Evolutionary conservation across 2,888 invertebrate genomes (phyloP).

Genomic region (Amorpha juglandis): DNA sequence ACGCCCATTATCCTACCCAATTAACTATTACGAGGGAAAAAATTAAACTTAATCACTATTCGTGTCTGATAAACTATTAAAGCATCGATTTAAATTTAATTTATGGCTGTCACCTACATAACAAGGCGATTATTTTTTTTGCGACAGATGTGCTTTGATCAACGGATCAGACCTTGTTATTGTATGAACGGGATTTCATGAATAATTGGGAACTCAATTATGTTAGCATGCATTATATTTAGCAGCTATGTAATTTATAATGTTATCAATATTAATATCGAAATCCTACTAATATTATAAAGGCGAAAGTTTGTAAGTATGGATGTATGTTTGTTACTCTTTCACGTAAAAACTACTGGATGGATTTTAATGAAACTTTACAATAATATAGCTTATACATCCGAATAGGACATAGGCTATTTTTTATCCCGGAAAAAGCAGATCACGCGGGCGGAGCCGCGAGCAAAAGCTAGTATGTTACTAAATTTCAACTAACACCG

Average conservation of each 20-base stretch:
- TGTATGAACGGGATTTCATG: neutral
- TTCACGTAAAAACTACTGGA: no score
- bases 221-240: neutral
- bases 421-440: no score
- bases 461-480: no score
- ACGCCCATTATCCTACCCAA: conserved; percentile 16
- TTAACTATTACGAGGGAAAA: conserved; percentile 10
- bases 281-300: no score
- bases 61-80: conserved; percentile 15
- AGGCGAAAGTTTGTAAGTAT: no score
- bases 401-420: no score
- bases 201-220: neutral
- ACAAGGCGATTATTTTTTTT: conserved; percentile 10
- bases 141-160: conserved; percentile 15
- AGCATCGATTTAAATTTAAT: conserved; percentile 12
- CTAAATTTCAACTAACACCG: no score
- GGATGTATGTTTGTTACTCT: no score
- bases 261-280: neutral
- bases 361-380: no score
- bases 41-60: neutral
- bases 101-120: conserved; percentile 19
- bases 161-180: neutral
- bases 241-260: neutral
- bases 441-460: no score
- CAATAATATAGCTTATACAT: no score